These are phyloP conservation scores for Gryllus longicercus DNA, from an alignment of 2,888 invertebrate genomes.

Conservation along the genomic window DNA sequence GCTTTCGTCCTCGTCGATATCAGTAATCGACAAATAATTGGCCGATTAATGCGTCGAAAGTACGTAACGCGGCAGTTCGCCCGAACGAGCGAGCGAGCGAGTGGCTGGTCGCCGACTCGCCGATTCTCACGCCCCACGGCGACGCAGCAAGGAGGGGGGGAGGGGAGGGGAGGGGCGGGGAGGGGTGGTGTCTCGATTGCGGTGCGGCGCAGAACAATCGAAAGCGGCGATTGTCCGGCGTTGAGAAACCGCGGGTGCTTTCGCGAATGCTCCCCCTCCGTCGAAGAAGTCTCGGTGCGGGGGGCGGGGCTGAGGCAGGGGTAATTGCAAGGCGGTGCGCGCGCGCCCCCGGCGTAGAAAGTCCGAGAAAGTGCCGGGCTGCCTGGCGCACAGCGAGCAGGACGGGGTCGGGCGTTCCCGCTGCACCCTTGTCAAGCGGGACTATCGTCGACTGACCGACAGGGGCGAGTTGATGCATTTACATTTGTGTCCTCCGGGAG, in stretches of 20 bases:
- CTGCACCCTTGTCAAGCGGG: no score
- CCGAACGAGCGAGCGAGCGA: not conserved
- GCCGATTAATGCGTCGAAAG: not conserved
- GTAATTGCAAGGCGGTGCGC: not conserved
- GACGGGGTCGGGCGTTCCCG: no score
- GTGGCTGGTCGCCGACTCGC: no score
- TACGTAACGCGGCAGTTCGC: slow-evolving; percentile 1
- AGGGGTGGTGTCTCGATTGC: no score
- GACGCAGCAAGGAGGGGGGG: no score
- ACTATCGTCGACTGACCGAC: no score
- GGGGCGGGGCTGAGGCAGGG: not conserved
- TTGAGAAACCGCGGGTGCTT: not conserved
- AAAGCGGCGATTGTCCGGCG: not conserved
- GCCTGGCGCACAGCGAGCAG: no score
- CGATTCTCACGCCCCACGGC: no score
- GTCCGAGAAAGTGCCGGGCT: not conserved
- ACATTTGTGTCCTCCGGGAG: no score
- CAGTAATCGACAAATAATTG: slow-evolving; percentile 9
- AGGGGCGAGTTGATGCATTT: no score
- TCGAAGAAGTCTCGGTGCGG: not conserved
- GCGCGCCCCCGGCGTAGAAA: slow-evolving; percentile 11
- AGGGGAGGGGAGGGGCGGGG: no score
- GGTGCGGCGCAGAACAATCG: not conserved
- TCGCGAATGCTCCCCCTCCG: not conserved
- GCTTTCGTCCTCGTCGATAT: not conserved